phyloP scores from a whole-genome alignment of 2,113 vertebrate genomes.

The Triplophysa tibetana region DNA sequence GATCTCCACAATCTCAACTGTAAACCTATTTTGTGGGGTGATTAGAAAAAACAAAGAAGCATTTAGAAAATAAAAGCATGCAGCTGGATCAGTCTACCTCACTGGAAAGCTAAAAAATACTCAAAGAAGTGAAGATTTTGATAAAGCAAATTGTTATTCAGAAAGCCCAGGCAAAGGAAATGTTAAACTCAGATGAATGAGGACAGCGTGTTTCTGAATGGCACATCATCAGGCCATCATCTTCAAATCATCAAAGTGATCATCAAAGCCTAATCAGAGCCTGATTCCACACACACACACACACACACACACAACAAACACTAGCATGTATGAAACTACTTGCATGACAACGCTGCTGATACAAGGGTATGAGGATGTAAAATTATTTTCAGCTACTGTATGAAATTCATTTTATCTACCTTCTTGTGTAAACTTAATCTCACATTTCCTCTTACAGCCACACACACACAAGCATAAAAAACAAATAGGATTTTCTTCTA shows the following conservation, averaged over 20 bases:
- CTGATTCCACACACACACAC: conserved; percentile 8
- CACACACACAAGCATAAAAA: too few species aligned
- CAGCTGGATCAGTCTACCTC: neutral
- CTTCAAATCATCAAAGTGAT: conserved; percentile 10
- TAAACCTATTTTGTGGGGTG: neutral
- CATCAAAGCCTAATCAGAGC: conserved; percentile 8
- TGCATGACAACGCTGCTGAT: neutral
- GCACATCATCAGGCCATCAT: neutral
- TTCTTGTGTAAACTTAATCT: too few species aligned
- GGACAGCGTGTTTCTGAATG: neutral
- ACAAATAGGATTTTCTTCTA: too few species aligned
- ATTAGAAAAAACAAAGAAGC: neutral
- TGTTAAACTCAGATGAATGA: neutral
- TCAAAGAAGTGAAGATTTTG: neutral
- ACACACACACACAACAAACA: neutral
- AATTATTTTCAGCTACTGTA: too few species aligned
- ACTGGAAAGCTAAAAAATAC: neutral
- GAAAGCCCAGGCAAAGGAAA: neutral
- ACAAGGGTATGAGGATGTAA: neutral
- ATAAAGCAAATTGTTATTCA: neutral
- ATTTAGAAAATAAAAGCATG: conserved; percentile 2
- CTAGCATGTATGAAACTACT: neutral
- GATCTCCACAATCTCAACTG: neutral
- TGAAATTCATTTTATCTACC: too few species aligned
- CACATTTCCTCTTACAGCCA: too few species aligned